These are phyloP conservation scores for Noctua janthina DNA, from an alignment of 2,888 invertebrate species.

Conservation along the genomic window DNA sequence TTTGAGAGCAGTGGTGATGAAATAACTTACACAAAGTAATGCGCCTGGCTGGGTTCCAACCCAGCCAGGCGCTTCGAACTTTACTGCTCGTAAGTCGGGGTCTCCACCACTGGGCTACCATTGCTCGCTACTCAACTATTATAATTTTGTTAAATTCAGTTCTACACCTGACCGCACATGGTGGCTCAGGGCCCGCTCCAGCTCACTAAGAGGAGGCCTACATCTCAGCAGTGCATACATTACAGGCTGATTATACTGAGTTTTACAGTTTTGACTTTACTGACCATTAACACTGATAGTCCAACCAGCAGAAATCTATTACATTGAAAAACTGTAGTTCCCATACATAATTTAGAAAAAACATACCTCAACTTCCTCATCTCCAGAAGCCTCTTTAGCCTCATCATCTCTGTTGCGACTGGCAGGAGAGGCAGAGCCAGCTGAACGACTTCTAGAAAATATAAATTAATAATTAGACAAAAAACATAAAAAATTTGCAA, in stretches of 20 bases:
- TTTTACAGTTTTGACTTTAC: not conserved
- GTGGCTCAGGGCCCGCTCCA: not conserved
- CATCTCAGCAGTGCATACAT: not conserved
- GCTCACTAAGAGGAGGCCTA: not conserved
- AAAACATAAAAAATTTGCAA: not conserved
- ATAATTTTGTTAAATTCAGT: not conserved
- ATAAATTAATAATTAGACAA: slow-evolving; percentile 3
- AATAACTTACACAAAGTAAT: too few species aligned
- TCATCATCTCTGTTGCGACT: slow-evolving; percentile 91
- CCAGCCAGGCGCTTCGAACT: too few species aligned
- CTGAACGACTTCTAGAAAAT: slow-evolving; percentile 83
- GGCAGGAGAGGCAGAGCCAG: slow-evolving; percentile 79
- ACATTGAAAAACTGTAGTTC: not conserved
- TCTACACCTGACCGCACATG: not conserved
- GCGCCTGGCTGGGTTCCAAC: too few species aligned
- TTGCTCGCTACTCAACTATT: not conserved
- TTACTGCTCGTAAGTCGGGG: too few species aligned
- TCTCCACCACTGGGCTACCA: too few species aligned
- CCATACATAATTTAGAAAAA: not conserved
- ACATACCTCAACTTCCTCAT: slow-evolving; percentile 91
- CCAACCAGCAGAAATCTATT: not conserved
- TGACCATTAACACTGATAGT: not conserved
- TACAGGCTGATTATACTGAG: not conserved
- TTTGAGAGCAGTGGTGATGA: too few species aligned
- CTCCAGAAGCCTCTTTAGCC: slow-evolving; percentile 93